Evolutionary conservation across 1,140 invertebrate species (phyloP).

Genomic region (Aradophagus sp.): DNA sequence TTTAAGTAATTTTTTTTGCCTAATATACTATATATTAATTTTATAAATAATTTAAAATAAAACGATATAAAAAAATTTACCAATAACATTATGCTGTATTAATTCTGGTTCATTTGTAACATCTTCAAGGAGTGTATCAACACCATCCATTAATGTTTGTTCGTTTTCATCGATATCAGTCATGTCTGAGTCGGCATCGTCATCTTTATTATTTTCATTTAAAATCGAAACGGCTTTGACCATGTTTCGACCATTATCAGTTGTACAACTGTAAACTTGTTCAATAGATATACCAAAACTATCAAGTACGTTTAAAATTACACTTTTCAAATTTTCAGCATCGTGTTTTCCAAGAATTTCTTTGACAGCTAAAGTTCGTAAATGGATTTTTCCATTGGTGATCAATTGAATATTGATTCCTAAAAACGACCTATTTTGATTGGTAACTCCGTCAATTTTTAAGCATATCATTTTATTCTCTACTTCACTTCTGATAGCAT

Average conservation of each 20-base stretch:
- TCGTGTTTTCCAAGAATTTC: slow-evolving; percentile 3
- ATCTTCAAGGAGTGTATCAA: too few species aligned
- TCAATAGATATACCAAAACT: slow-evolving; percentile 2
- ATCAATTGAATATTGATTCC: slow-evolving; percentile 17
- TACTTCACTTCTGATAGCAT: background rate
- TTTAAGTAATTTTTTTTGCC: too few species aligned
- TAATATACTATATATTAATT: too few species aligned
- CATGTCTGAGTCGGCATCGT: background rate
- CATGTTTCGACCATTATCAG: slow-evolving; percentile 15
- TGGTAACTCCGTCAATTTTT: slow-evolving; percentile 14
- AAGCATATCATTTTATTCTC: slow-evolving; percentile 10
- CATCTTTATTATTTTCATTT: background rate
- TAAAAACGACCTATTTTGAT: slow-evolving; percentile 9
- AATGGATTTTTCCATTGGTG: background rate
- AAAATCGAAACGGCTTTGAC: slow-evolving; percentile 3
- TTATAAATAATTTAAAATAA: too few species aligned
- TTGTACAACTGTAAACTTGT: slow-evolving; percentile 17
- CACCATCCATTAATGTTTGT: background rate
- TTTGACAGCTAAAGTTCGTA: slow-evolving; percentile 10
- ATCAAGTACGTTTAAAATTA: slow-evolving; percentile 2
- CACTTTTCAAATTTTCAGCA: slow-evolving; percentile 1
- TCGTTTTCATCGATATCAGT: background rate
- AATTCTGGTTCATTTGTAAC: too few species aligned
- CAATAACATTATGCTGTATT: too few species aligned
- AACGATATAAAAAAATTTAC: too few species aligned